Conservation (phyloP, 2,113 vertebrate genomes). For the Capricornis sumatraensis region DNA sequence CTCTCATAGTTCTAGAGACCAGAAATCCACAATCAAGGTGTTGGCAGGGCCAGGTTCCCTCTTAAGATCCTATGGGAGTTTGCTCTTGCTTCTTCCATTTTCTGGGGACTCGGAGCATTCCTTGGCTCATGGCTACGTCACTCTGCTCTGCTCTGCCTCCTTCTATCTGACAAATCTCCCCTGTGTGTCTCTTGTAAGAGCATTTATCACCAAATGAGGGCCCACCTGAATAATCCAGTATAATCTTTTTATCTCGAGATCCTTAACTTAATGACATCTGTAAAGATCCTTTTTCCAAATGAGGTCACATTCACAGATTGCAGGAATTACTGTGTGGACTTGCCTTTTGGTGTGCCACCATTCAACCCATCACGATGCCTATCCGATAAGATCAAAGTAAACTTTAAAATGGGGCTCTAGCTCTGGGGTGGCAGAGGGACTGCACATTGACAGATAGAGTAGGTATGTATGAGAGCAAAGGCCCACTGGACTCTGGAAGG, state of each 20-base stretch:
- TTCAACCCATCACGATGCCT: background rate
- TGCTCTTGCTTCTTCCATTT: background rate
- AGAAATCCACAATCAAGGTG: background rate
- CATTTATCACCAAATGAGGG: background rate
- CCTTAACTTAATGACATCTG: background rate
- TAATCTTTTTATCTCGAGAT: background rate
- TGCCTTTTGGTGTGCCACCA: background rate
- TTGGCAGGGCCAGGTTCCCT: background rate
- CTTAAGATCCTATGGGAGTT: no score
- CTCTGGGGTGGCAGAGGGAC: background rate
- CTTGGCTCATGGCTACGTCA: fast-evolving
- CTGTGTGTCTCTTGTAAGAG: background rate
- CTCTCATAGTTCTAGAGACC: background rate
- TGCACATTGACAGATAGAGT: background rate
- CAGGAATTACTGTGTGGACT: background rate
- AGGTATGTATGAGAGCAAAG: background rate
- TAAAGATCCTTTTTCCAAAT: background rate
- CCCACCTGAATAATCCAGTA: background rate
- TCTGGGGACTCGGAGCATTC: fast-evolving
- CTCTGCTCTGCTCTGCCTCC: background rate
- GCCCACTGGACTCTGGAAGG: background rate
- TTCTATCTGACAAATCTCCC: background rate
- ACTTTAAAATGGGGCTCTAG: background rate
- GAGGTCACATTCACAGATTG: background rate
- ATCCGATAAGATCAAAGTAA: background rate